Conservation (phyloP, 2,888 invertebrate genomes). For the Drosophila greeni region DNA sequence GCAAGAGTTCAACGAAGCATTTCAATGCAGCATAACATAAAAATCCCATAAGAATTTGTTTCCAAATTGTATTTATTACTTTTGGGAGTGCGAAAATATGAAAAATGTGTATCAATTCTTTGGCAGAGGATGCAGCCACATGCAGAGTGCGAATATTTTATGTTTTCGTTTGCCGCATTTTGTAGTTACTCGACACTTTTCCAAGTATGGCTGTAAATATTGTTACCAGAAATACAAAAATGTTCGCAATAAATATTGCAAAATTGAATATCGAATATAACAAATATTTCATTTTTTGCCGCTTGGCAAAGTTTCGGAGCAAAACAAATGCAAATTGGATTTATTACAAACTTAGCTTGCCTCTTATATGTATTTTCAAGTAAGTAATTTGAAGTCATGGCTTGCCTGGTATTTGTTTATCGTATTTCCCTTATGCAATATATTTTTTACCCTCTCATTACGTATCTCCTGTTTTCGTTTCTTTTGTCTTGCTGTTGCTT, state of each 20-base stretch:
- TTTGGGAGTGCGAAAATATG: slow-evolving; percentile 36
- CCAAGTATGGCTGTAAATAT: slow-evolving; percentile 14
- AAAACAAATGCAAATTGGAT: slow-evolving; percentile 25
- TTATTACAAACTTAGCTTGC: background rate
- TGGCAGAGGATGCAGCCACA: slow-evolving; percentile 33
- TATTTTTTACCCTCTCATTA: background rate
- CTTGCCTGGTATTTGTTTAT: background rate
- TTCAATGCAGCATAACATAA: slow-evolving; percentile 14
- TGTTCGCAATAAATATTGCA: slow-evolving; percentile 57
- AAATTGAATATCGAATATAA: slow-evolving; percentile 59
- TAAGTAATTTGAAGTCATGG: background rate
- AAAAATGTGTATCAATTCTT: slow-evolving; percentile 43
- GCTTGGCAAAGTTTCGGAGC: slow-evolving; percentile 24
- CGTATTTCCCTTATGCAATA: no score
- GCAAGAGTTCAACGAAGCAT: background rate
- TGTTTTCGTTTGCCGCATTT: slow-evolving; percentile 23
- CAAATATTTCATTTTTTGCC: slow-evolving; percentile 35
- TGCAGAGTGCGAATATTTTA: slow-evolving; percentile 28
- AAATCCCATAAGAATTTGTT: slow-evolving; percentile 28
- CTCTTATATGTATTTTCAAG: no score
- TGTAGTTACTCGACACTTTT: slow-evolving; percentile 13
- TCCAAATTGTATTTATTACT: slow-evolving; percentile 38
- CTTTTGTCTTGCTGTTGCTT: slow-evolving; percentile 38
- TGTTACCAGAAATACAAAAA: slow-evolving; percentile 37
- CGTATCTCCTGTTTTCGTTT: slow-evolving; percentile 26